Conservation (phyloP, 1,140 invertebrate species). For the Sitobion miscanthi region DNA sequence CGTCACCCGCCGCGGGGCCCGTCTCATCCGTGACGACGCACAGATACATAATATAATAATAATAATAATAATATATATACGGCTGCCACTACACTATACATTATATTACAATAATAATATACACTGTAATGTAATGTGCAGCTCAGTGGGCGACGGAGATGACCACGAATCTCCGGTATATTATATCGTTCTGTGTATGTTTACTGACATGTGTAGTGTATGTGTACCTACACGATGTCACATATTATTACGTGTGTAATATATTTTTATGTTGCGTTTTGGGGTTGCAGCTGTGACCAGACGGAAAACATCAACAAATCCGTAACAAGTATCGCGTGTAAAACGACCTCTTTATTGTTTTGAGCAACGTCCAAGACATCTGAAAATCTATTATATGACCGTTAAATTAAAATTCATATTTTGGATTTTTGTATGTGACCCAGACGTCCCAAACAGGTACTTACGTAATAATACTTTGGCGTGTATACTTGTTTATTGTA, state of each 20-base stretch:
- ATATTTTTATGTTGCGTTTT: not conserved
- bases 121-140: not conserved
- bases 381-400: too few relatives aligned
- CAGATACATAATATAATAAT: slow-evolving; percentile 1
- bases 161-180: not conserved
- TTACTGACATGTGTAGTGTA: not conserved
- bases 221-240: not conserved
- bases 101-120: not conserved
- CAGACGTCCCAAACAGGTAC: too few relatives aligned
- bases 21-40: slow-evolving; percentile 31
- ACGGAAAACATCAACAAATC: not conserved
- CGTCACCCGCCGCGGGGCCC: slow-evolving; percentile 1
- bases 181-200: not conserved
- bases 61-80: not conserved
- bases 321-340: not conserved
- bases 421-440: too few relatives aligned
- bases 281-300: not conserved
- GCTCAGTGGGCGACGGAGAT: not conserved
- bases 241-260: not conserved
- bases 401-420: too few relatives aligned
- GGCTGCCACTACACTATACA: not conserved
- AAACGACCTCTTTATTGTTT: not conserved
- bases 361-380: too few relatives aligned
- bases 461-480: too few relatives aligned
- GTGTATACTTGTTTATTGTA: too few relatives aligned